These are phyloP conservation scores for Periophthalmus magnuspinnatus DNA, from an alignment of 2,797 vertebrate genomes.

Conservation along the genomic window DNA sequence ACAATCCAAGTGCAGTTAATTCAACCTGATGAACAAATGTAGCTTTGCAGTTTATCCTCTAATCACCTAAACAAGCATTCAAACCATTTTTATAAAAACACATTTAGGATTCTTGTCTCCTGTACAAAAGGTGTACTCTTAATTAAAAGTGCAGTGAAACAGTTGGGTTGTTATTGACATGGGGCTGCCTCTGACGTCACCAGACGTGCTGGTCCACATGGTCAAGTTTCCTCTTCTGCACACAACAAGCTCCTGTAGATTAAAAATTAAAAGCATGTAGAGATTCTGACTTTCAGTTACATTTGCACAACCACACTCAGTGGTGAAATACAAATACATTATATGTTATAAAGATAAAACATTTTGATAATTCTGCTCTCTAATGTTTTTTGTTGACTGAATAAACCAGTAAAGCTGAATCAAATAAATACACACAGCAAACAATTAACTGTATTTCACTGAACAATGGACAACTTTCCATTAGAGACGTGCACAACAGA, in stretches of 20 bases:
- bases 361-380: neutral
- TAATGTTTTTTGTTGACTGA: too few relatives aligned
- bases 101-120: neutral
- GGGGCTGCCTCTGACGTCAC: slow-evolving; percentile 52
- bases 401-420: neutral
- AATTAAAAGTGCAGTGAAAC: slow-evolving; percentile 14
- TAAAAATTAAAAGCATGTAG: slow-evolving; percentile 40
- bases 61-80: neutral
- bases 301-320: neutral
- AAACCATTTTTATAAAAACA: neutral
- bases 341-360: neutral
- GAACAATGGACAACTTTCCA: neutral
- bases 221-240: slow-evolving; percentile 5
- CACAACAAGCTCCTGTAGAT: neutral
- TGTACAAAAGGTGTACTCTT: neutral
- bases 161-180: slow-evolving; percentile 24
- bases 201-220: slow-evolving; percentile 12
- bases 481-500: neutral
- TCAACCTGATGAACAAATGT: neutral
- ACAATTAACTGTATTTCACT: neutral
- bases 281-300: neutral
- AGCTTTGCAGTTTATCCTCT: neutral
- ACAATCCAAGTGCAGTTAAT: neutral
- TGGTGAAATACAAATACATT: neutral
- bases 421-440: neutral